Base-by-base conservation (phyloP, 1,140 invertebrate species). In the Trichogramma pretiosum region DNA sequence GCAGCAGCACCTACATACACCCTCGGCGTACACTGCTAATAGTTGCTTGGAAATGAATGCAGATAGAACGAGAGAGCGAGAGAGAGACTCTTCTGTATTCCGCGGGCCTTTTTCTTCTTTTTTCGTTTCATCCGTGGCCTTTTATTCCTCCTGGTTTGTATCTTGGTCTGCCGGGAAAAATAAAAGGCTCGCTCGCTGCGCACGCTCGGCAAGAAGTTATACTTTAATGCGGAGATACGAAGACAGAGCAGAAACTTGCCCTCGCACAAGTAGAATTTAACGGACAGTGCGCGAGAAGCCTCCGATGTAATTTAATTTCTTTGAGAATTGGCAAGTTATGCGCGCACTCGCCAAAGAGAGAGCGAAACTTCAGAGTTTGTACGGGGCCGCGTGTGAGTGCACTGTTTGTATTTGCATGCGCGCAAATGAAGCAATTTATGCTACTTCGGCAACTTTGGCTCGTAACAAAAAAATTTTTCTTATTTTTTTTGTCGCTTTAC, bases 261-360 rank as follows among this genome's bases (percentile, higher is more conserved):
- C 41, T 49, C 44, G n/a, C 40, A 38, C 5, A 17, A 37, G 44
- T 37, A 37, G 24, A 50, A 40, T 41, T 35, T 34, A 40, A 34
- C 46, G 37, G 46, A 39, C 45, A 33, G n/a, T n/a, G n/a, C n/a
- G n/a, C 24, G 45, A 46, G 36, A 22, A 50, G 19, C 8, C n/a
- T n/a, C n/a, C 32, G 37, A 26, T 35, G 41, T 45, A 40, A 40
- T 50, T 50, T 45, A 44, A 45, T 50, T 50, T 46, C 22, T 33
- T 18, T 5, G 36, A 30, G 41, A 50, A 50, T 50, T 50, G 48
- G 37, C 48, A 50, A 50, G 42, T 40, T 50, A 50, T 46, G 48
- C 33, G 38, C n/a, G n/a, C n/a, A n/a, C n/a, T n/a, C n/a, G n/a
- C n/a, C n/a, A n/a, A n/a, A n/a, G n/a, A n/a, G n/a, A n/a, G n/a